These are phyloP conservation scores for Furcifer pardalis DNA, from an alignment of 2,797 vertebrate species.

Conservation along the genomic window DNA sequence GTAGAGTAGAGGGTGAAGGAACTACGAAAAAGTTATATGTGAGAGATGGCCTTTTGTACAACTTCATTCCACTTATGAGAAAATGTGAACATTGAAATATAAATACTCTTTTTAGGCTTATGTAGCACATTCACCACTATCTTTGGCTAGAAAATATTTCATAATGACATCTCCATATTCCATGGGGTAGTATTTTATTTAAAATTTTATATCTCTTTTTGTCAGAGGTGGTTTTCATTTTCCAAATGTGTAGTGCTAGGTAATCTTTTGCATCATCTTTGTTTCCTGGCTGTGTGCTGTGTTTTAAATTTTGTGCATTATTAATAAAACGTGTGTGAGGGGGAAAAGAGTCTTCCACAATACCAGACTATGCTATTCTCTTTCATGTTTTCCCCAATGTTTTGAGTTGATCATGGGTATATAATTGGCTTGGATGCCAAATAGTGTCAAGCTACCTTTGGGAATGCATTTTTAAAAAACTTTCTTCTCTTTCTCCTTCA, in stretches of 20 bases:
- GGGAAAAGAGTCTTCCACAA: conserved; percentile 49
- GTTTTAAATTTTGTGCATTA: conserved; percentile 57
- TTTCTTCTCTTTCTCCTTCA: conserved; percentile 45
- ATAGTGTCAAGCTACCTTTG: conserved; percentile 49
- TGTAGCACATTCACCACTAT: background rate
- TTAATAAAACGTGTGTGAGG: conserved; percentile 46
- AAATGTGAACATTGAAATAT: conserved; percentile 4
- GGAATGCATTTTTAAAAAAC: conserved; percentile 56
- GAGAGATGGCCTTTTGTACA: background rate
- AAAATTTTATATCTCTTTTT: background rate
- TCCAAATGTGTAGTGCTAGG: conserved; percentile 36
- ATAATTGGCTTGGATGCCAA: conserved; percentile 53
- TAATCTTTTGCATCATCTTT: conserved; percentile 33
- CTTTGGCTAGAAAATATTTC: conserved; percentile 22
- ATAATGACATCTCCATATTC: background rate
- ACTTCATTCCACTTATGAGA: background rate
- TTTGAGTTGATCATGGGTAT: conserved; percentile 51
- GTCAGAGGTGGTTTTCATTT: background rate
- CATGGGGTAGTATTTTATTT: background rate
- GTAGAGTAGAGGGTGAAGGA: background rate
- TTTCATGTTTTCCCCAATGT: conserved; percentile 44
- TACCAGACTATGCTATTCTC: conserved; percentile 55
- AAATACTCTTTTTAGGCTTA: background rate
- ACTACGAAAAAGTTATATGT: rapidly evolving
- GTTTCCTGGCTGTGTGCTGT: conserved; percentile 41